These are phyloP conservation scores for Thecophora atra DNA, from an alignment of 2,888 invertebrate species.

Conservation along the genomic window DNA sequence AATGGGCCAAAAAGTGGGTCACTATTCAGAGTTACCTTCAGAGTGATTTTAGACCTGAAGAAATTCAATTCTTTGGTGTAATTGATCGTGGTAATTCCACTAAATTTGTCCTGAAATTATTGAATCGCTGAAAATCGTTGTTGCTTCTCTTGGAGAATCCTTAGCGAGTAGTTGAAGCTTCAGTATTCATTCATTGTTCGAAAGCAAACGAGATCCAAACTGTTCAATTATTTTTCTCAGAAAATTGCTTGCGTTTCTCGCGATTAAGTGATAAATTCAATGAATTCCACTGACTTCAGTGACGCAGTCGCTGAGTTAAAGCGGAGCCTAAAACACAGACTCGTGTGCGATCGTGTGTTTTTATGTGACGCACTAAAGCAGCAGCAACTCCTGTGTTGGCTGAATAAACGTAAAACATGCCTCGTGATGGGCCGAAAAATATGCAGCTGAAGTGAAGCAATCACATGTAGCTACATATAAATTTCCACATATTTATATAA, in stretches of 20 bases:
- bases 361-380: neutral
- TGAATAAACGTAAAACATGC: neutral
- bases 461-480: neutral
- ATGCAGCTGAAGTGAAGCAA: slow-evolving; percentile 16
- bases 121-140: no score
- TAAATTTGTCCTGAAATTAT: no score
- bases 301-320: neutral
- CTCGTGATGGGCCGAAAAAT: slow-evolving; percentile 5
- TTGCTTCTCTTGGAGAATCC: neutral
- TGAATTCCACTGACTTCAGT: slow-evolving; percentile 53
- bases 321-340: no score
- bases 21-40: no score
- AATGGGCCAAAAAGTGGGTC: no score
- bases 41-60: no score
- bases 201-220: slow-evolving; percentile 38
- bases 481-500: neutral
- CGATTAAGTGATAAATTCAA: slow-evolving; percentile 62
- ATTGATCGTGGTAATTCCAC: no score
- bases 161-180: neutral
- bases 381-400: neutral
- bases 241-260: slow-evolving; percentile 61
- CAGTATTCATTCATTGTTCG: neutral
- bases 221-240: slow-evolving; percentile 57
- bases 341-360: neutral
- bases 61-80: no score